Evolutionary conservation across 2,797 vertebrate species (phyloP).

Genomic region (Protosalanx chinensis): DNA sequence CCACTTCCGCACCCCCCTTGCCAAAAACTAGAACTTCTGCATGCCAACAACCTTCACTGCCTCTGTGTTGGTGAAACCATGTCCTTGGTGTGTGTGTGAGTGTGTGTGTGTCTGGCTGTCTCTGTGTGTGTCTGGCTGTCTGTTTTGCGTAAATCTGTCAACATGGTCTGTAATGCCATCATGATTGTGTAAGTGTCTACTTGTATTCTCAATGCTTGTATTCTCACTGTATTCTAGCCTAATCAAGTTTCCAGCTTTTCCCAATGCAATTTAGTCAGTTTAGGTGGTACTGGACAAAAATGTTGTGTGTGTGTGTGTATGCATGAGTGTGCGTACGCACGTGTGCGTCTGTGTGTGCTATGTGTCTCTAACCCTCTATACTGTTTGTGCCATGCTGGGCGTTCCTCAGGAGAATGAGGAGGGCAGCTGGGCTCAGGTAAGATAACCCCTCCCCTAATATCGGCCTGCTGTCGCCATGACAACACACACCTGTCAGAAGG

Average conservation of each 20-base stretch:
- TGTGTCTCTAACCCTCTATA: slow-evolving; percentile 65
- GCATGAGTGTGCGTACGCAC: slow-evolving; percentile 17
- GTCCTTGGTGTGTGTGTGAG: neutral
- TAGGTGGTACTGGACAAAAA: slow-evolving; percentile 1
- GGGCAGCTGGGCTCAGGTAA: slow-evolving; percentile 98
- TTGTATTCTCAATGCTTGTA: neutral
- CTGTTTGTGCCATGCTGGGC: slow-evolving; percentile 72
- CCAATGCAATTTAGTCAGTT: neutral
- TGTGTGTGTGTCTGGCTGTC: slow-evolving; percentile 5
- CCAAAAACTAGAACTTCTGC: slow-evolving; percentile 25
- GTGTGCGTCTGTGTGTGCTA: slow-evolving; percentile 18
- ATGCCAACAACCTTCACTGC: slow-evolving; percentile 27
- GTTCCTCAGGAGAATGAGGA: slow-evolving; percentile 89
- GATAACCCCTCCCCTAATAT: slow-evolving; percentile 45
- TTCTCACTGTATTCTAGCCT: neutral
- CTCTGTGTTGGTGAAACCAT: slow-evolving; percentile 17
- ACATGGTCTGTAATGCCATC: slow-evolving; percentile 15
- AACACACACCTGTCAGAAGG: slow-evolving; percentile 9
- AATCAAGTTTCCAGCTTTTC: slow-evolving; percentile 4
- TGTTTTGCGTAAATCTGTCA: slow-evolving; percentile 29
- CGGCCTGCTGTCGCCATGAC: slow-evolving; percentile 7
- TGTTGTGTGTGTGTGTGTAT: slow-evolving; percentile 20
- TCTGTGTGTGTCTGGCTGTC: slow-evolving; percentile 23
- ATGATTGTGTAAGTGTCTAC: slow-evolving; percentile 4
- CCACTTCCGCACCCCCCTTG: slow-evolving; percentile 48